These are phyloP conservation scores for Iselma pallidipennis DNA, from an alignment of 2,888 invertebrate genomes.

Conservation along the genomic window DNA sequence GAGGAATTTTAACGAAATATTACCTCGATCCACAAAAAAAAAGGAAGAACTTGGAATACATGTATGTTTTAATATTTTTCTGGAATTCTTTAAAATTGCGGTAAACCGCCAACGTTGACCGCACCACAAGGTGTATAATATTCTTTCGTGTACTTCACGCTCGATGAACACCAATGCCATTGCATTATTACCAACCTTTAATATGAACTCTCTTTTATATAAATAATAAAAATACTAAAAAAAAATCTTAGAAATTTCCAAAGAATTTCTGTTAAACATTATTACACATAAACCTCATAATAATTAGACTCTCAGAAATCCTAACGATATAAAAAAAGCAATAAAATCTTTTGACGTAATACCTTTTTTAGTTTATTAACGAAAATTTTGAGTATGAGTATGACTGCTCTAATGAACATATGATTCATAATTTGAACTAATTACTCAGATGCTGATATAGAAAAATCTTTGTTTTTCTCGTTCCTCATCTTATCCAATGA, in stretches of 20 bases:
- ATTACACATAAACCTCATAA: not conserved
- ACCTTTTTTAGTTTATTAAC: not conserved
- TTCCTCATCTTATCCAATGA: not conserved
- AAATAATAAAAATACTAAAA: not conserved
- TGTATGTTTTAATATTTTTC: constrained; percentile 16
- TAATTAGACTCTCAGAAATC: too few relatives aligned
- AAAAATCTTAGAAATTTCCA: not conserved
- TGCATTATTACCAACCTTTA: constrained; percentile 11
- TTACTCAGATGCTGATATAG: not conserved
- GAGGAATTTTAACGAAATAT: not conserved
- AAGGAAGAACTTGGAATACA: not conserved
- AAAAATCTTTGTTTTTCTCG: not conserved
- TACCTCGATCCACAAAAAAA: too few relatives aligned
- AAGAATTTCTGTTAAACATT: not conserved
- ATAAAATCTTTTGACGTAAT: not conserved
- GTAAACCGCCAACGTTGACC: constrained; percentile 43
- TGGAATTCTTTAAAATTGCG: constrained; percentile 42
- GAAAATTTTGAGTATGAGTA: too few relatives aligned
- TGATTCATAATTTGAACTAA: not conserved
- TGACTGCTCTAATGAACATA: not conserved
- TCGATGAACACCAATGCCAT: constrained; percentile 44
- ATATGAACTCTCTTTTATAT: too few relatives aligned
- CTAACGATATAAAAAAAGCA: not conserved
- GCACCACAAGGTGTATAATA: constrained; percentile 37
- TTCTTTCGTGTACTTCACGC: constrained; percentile 44